Evolutionary conservation across 2,888 invertebrate genomes (phyloP), one percentile per base, ranked within the genome.

Genomic region (Pristionchus entomophagus): DNA sequence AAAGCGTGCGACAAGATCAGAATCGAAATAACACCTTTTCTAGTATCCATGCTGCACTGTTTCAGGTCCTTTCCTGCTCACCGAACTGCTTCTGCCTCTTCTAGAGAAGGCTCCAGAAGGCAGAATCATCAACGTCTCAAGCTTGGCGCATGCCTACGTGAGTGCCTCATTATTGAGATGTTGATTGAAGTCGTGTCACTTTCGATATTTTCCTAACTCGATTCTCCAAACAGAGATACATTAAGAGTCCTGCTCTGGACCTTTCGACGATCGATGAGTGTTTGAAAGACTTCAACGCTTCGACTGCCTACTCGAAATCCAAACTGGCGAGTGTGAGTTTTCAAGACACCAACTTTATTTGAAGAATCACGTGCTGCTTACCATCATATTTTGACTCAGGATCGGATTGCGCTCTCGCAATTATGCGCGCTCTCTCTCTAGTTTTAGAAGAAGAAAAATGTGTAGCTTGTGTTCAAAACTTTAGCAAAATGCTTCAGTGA

Each of bases 71-170:
- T 94, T 94, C 87, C 89, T 94, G 56, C 91, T 95, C 91, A 96
- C 96, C 32, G 96, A 97, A 93, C 94, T 97, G 89, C 94, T 98
- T 85, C 94, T 97, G 94, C 96, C 97, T 85, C 95, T 96, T 56
- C 94, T 98, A 87, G 96, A 95, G 93, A 92, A 92, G 80, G 93
- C 94, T 12, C 94, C 94, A 5, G 17, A 94, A 94, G 95, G 89
- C 0, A 65, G 97, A 92, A 95, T 98, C 82, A 95, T 98, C 0
- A 97, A 97, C 94, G 96, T 97, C 0, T 96, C 97, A 29, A 84
- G 84, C 29, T 14, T 65, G 2, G 38, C 19, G 6, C 84, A 84
- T 29, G 4, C 22, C 10, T 3, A 32, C n/a, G 62, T 59, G 29
- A 59, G 59, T 26, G 51, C 6, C n/a, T n/a, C n/a, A n/a, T n/a